These are phyloP conservation scores for Montipora foliosa DNA, from an alignment of 64 coral and sea anemone genomes.

Conservation along the genomic window DNA sequence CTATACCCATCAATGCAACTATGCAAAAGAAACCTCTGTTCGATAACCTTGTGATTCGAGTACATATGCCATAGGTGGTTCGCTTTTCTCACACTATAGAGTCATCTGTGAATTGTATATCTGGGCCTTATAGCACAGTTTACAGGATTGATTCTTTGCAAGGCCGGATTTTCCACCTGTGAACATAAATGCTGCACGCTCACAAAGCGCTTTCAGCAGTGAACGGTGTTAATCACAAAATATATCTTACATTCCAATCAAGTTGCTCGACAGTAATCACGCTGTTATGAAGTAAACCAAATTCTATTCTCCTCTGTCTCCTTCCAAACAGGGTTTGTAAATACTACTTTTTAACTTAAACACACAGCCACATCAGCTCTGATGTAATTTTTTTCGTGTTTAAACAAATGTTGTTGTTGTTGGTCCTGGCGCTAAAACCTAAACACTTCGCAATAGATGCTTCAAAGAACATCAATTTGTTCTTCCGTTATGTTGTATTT, in stretches of 20 bases:
- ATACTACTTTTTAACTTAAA: too few species aligned
- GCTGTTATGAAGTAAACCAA: slow-evolving; percentile 21
- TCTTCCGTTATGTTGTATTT: slow-evolving; percentile 24
- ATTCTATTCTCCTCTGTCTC: slow-evolving; percentile 41
- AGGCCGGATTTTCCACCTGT: slow-evolving; percentile 33
- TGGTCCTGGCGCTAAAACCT: slow-evolving; percentile 17
- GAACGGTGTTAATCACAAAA: slow-evolving; percentile 6
- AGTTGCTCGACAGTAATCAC: neutral
- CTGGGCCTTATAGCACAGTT: slow-evolving; percentile 33
- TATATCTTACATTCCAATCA: too few species aligned
- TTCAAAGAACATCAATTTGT: slow-evolving; percentile 10
- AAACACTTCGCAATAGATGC: slow-evolving; percentile 46
- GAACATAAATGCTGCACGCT: neutral
- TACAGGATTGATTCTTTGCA: slow-evolving; percentile 58
- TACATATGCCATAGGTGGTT: too few species aligned
- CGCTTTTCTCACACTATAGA: neutral
- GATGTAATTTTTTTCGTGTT: too few species aligned
- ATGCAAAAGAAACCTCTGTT: too few species aligned
- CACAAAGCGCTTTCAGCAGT: slow-evolving; percentile 50
- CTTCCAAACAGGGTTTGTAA: neutral
- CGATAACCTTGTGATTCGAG: too few species aligned
- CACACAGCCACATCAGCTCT: too few species aligned
- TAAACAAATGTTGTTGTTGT: too few species aligned
- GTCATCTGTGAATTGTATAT: slow-evolving; percentile 52
- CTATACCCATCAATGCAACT: neutral